Conservation (phyloP, 2,888 invertebrate species). For the Diloba caeruleocephala region DNA sequence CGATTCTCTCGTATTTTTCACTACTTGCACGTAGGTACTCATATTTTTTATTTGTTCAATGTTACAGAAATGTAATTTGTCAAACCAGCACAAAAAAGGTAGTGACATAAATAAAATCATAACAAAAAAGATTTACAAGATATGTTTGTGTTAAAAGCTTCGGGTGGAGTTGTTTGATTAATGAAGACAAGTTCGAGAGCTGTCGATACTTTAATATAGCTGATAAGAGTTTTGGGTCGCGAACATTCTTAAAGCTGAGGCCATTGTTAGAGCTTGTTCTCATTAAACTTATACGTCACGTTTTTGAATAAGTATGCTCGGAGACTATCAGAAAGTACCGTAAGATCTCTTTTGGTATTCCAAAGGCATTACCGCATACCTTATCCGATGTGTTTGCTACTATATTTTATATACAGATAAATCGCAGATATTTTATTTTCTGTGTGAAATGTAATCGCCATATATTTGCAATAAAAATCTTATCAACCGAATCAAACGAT, state of each 20-base stretch:
- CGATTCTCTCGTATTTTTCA: no score
- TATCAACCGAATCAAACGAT: conserved; percentile 74
- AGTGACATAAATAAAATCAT: conserved; percentile 7
- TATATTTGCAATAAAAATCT: conserved; percentile 71
- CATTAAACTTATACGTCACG: conserved; percentile 71
- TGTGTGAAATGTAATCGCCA: conserved; percentile 62
- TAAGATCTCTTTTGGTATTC: conserved; percentile 17
- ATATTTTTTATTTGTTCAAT: no score
- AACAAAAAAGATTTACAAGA: conserved; percentile 34
- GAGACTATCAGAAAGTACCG: conserved; percentile 33
- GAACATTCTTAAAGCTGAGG: conserved; percentile 72
- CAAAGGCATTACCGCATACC: conserved; percentile 5
- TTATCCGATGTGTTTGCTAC: neutral
- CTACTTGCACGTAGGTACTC: no score
- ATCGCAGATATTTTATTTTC: conserved; percentile 53
- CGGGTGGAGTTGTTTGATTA: conserved; percentile 72
- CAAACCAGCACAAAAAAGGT: conserved; percentile 2
- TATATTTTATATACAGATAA: conserved; percentile 15
- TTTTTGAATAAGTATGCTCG: conserved; percentile 58
- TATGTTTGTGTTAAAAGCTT: conserved; percentile 62
- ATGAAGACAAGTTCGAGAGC: conserved; percentile 77
- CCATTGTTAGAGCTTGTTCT: conserved; percentile 64
- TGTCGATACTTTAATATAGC: conserved; percentile 74
- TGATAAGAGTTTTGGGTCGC: conserved; percentile 79
- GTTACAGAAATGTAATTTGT: neutral